Evolutionary conservation across 2,113 vertebrate genomes (phyloP), one percentile per base, ranked within the genome.

Genomic region (Pelusios castaneus): DNA sequence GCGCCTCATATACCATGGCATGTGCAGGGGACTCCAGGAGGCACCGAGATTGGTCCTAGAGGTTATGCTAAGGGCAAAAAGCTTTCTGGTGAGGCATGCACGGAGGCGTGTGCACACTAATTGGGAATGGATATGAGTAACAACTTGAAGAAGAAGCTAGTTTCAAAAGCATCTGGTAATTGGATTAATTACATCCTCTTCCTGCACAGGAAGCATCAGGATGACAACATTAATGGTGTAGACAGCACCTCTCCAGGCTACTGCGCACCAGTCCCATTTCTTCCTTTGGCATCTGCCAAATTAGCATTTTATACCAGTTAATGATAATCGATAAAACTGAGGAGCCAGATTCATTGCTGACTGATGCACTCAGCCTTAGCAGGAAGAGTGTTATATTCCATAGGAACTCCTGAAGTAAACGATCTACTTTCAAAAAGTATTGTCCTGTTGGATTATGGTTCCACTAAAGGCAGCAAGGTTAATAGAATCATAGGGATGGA

Each of bases 161-260:
- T 92, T 96, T 89, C 91, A 84, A 83, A 95, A 96, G 75, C 87
- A 97, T 87, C 93, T 95, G 67, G 54, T 96, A 97, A 97, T 97
- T 97, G 94, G 76, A 81, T 95, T 95, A 96, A 96, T 96, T 94
- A 94, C 85, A 96, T 95, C 94, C 90, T 93, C 84, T 94, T 95
- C 96, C 92, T 95, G 85, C 56, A 91, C 89, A 94, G 96, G 94
- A 97, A 90, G 82, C 83, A 87, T 88, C 76, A 95, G 94, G 85
- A 89, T 90, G 89, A 96, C 88, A 91, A 93, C 77, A 89, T 34
- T 84, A 43, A 60, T n/a, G 16, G 58, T 85, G 89, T 84, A 93
- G 84, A 89, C 34, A n/a, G 63, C 63, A 67, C 11, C 16, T 7
- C 63, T 16, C 16, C 34, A 67, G 34, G 34, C 34, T 67, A 31